Percentiles rank a stretch among this genome's conserved stretches.
These are phyloP conservation scores for Symphodus melops DNA, from an alignment of 2,113 vertebrate genomes.

Conservation along the genomic window DNA sequence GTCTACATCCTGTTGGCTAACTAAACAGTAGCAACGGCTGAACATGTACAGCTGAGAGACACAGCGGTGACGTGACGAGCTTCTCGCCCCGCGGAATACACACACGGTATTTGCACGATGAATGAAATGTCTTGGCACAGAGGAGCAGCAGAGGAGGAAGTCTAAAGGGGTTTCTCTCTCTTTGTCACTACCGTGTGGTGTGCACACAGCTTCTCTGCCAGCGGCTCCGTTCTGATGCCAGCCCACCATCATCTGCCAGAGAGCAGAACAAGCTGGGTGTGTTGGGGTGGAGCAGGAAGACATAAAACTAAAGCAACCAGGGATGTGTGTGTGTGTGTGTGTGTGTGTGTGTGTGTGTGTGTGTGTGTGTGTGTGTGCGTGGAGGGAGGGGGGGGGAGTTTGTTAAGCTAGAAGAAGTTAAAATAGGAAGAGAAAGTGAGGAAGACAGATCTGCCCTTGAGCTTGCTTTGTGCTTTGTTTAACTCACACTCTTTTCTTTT, in stretches of 20 bases:
- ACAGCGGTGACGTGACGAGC: neutral
- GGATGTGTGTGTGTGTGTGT: no score
- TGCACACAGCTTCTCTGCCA: constrained; percentile 66
- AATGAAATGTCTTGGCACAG: constrained; percentile 35
- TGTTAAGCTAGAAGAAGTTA: constrained; percentile 37
- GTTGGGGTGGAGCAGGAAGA: constrained; percentile 78
- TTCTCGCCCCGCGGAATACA: constrained; percentile 17
- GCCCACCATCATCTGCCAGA: constrained; percentile 76
- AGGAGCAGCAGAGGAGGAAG: constrained; percentile 65
- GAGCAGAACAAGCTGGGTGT: constrained; percentile 68
- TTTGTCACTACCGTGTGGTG: constrained; percentile 67
- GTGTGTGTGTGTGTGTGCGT: no score
- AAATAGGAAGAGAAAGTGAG: constrained; percentile 52
- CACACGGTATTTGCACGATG: constrained; percentile 46
- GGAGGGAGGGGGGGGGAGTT: constrained; percentile 42
- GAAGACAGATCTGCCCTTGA: constrained; percentile 67
- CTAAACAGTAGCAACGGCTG: neutral
- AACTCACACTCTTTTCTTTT: constrained; percentile 57
- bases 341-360: no score
- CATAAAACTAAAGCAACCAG: constrained; percentile 41
- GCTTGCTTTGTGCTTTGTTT: constrained; percentile 72
- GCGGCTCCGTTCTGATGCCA: constrained; percentile 72
- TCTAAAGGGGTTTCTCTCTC: constrained; percentile 60
- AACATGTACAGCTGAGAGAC: neutral
- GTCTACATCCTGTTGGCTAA: neutral